Base-by-base conservation (phyloP, 2,797 vertebrate species). In the Argya squamiceps region DNA sequence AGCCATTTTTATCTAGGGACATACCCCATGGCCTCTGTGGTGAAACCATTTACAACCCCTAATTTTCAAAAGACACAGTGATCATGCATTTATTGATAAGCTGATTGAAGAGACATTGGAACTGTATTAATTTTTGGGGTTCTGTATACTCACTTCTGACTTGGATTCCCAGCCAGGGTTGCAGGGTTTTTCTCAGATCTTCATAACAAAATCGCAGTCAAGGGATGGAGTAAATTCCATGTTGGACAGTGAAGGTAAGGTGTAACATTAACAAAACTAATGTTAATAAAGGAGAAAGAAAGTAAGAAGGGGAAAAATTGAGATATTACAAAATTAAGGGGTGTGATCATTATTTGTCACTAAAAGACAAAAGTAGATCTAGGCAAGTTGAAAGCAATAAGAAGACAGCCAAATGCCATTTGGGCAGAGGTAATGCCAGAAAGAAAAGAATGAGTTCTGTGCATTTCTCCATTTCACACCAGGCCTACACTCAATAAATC, bases 401-500 rank as follows among this genome's bases (percentile, higher is more conserved):
- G 4, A 68, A 44, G 17, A 23, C 4, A 16, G 5, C 2, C 24
- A 84, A 81, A 77, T 58, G 10, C 12, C 53, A 21, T 46, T 73
- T 8, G 1, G 29, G 12, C 30, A 71, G 70, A 41, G 46, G 8
- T 46, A 63, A 70, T 17, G 17, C 9, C 44, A 55, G 23, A 84
- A 73, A 78, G 65, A 73, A 82, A 75, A 84, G 24, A 79, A 71
- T 26, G 34, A 81, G 15, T 94, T 50, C n/a, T n/a, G 27, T 64
- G 69, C 36, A 41, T 52, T 71, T 44, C 58, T 70, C 7, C 10
- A 52, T 65, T 89, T 93, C 81, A 82, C 39, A 78, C 44, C 36
- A 79, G 17, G 9, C 26, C 52, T 76, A 23, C 50, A 84, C 59
- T 92, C 76, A 75, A 81, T 94, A 95, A 94, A 94, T 93, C 90